Percentiles rank a stretch among this genome's conserved stretches.
Evolutionary conservation across 2,113 vertebrate species (phyloP).

Genomic region (Ctenomys sociabilis): DNA sequence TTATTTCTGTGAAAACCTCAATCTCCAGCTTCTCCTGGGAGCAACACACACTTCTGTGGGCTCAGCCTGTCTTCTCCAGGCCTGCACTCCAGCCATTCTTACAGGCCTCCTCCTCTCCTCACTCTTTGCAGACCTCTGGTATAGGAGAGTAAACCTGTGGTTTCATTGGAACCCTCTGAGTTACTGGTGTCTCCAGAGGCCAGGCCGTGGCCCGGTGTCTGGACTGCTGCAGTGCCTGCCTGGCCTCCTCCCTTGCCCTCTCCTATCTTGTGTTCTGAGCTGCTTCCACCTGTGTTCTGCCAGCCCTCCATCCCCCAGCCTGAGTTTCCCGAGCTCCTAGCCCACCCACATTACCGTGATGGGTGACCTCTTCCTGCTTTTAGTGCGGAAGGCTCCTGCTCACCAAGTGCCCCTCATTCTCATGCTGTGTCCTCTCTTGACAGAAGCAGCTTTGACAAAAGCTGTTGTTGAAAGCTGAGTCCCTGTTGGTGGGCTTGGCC

Average conservation of each 20-base stretch:
- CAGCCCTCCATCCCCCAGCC: rapidly evolving
- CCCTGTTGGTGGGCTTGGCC: background rate
- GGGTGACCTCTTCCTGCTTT: background rate
- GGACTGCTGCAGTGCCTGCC: background rate
- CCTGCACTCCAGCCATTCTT: background rate
- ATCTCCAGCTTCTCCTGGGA: background rate
- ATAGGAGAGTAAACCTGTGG: background rate
- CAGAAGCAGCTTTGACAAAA: background rate
- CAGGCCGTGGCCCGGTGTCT: background rate
- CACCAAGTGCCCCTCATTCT: background rate
- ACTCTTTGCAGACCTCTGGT: background rate
- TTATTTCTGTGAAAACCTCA: background rate
- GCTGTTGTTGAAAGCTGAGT: background rate
- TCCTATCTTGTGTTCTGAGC: background rate
- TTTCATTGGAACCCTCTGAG: background rate
- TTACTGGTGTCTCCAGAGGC: background rate
- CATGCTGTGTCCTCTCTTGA: background rate
- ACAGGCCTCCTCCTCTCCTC: background rate
- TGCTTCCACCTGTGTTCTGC: background rate
- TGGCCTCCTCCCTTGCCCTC: too few relatives aligned
- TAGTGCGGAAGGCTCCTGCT: background rate
- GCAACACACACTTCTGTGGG: background rate
- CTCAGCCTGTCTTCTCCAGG: background rate
- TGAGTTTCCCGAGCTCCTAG: background rate
- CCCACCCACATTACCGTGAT: background rate